Percentiles rank a stretch among this genome's conserved stretches.
Evolutionary conservation across 2,797 vertebrate genomes (phyloP).

Genomic region (Streptopelia turtur): DNA sequence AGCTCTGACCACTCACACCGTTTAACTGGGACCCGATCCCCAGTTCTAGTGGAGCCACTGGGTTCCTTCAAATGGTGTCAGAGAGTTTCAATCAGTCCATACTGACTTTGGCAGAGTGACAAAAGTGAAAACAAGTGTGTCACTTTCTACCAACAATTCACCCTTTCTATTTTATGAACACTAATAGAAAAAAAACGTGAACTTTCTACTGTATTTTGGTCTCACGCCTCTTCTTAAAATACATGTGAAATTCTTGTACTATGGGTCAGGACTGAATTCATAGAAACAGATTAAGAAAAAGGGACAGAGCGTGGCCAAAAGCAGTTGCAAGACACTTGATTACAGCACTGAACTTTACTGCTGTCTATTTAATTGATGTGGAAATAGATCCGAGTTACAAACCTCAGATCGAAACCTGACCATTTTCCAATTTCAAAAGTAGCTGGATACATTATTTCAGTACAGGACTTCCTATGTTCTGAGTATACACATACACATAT

Average conservation of each 20-base stretch:
- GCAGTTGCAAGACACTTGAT: background rate
- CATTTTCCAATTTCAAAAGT: background rate
- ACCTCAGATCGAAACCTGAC: background rate
- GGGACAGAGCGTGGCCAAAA: background rate
- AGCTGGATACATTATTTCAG: background rate
- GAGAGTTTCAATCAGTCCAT: background rate
- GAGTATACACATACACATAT: fast-evolving
- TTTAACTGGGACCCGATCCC: background rate
- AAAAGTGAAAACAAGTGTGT: background rate
- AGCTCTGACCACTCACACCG: background rate
- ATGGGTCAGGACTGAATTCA: background rate
- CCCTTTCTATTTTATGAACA: background rate
- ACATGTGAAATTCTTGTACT: background rate
- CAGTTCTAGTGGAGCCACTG: background rate
- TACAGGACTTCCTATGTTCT: background rate
- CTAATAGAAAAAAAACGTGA: background rate
- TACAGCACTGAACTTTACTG: background rate
- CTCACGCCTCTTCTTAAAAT: background rate
- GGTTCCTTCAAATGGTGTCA: background rate
- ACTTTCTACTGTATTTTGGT: background rate
- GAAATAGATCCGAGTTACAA: background rate
- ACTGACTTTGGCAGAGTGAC: background rate
- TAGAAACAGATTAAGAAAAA: background rate
- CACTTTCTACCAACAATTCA: background rate
- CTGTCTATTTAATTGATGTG: background rate